Base-by-base conservation (phyloP, 2,113 vertebrate genomes). In the Microtus montanus region DNA sequence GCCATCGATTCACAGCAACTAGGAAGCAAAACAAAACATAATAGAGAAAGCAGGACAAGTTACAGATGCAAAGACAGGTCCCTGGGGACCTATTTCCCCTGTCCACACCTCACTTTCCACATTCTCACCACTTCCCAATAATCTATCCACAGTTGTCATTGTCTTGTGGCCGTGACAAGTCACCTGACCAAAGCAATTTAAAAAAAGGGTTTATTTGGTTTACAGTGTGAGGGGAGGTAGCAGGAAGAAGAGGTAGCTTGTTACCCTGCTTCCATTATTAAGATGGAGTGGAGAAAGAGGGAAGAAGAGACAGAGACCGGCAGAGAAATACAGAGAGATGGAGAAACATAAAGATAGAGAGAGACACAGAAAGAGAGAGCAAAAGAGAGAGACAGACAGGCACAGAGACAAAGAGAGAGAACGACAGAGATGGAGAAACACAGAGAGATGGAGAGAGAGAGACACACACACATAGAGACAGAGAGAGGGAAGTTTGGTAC, bases 401-500 rank as follows among this genome's bases (percentile, higher is more conserved):
- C 33, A 70, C 33, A 70, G 33, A 61, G 35, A 61, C 19, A 80
- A 1, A 80, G 19, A 54, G 49, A 80, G 3, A 79, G 0, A 78
- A 10, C 52, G 15, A 79, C 8, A 54, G 7, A 79, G 15, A 58
- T 4, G 54, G 33, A 79, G 2, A 77, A 6, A 49, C 28, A 78
- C 5, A 47, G 38, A 75, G 19, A 5, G n/a, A 38, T 20, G 28
- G n/a, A 13, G 41, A 28, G 22, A 75, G 2, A 75, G 28, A 20
- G 2, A 52, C 4, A 11, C 17, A 54, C 17, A 54, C 8, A 52
- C 0, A 35, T 2, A 11, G 8, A 52, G 0, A 35, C 30, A 12
- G 1, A n/a, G 19, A 41, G 20, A n/a, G 33, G n/a, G 5, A 61
- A n/a, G 38, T 22, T 54, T 54, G 49, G 5, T 24, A 71, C 8